Evolutionary conservation across 2,888 invertebrate species (phyloP), one percentile per base, ranked within the genome.

Genomic region (Gastrophysa polygoni): DNA sequence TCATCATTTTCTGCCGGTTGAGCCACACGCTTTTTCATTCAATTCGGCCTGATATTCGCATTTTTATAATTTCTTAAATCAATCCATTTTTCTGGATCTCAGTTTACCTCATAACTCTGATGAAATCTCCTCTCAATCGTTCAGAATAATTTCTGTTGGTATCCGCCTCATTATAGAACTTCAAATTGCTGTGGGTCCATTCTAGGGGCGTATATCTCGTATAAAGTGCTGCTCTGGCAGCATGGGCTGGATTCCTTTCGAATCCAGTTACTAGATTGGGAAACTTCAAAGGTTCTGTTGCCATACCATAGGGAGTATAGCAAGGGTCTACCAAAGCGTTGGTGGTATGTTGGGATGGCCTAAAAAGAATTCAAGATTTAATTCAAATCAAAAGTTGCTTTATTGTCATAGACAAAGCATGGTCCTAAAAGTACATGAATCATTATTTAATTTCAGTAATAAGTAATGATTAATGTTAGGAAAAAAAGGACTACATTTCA

Each of bases 191-290:
- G 82, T 92, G 92, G 65, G 89, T 89, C 96, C 96, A 96, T 83
- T 96, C 96, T 70, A 92, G 87, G 58, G 95, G 94, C 0, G 96
- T 95, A 83, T 93, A 96, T 64, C 93, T 86, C 0, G 96, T 95
- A 80, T 95, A 95, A 29, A 96, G 85, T 0, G 93, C 93, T 0
- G 93, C 90, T 61, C 92, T 86, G 0, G 93, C 91, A 0, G 92
- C 92, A 78, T 93, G 92, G 66, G 89, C 89, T 1, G 93, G 91
- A 82, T 92, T 92, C 32, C 91, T 86, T 77, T 93, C 91, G 80
- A 91, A 91, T 3, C 92, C 91, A 0, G 91, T 91, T 60, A 93
- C 90, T 71, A 93, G 80, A 83, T 92, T 93, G 11, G 93, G 93
- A 79, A 93, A 93, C 69, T 89, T 89, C 64, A 93, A 81, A 0